phyloP scores from a whole-genome alignment of 2,888 invertebrate genomes.

The Onchidella celtica region DNA sequence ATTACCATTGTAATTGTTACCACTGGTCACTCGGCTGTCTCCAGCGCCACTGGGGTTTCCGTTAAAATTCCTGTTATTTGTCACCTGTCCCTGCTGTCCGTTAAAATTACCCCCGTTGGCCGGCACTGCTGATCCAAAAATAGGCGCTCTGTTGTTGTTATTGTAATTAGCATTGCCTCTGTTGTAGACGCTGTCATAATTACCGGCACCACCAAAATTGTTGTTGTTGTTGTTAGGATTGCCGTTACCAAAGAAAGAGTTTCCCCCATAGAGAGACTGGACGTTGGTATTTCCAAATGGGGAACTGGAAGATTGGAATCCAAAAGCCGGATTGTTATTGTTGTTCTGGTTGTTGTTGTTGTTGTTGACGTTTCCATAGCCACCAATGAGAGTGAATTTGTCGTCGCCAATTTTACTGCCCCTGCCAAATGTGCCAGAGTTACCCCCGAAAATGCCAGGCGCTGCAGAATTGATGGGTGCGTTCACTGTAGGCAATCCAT shows the following conservation, averaged over 20 bases:
- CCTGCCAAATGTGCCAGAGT: not conserved
- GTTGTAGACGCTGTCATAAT: constrained; percentile 12
- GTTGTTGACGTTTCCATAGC: constrained; percentile 9
- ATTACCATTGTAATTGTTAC: not conserved
- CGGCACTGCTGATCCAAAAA: not conserved
- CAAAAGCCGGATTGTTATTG: not conserved
- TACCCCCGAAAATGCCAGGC: not conserved
- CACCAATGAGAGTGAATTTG: not conserved
- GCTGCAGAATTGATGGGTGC: not conserved
- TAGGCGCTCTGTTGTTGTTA: not conserved
- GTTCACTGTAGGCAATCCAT: not conserved
- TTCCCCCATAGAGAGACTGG: not conserved
- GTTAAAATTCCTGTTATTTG: not conserved
- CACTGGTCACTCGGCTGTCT: not conserved
- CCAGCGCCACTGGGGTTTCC: not conserved
- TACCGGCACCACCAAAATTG: not conserved
- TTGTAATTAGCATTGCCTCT: not conserved
- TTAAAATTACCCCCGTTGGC: not conserved
- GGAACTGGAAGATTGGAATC: not conserved
- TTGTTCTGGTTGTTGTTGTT: no score
- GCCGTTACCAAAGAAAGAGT: not conserved
- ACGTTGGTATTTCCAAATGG: not conserved
- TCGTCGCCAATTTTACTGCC: not conserved
- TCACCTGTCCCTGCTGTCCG: not conserved
- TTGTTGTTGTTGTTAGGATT: not conserved